These are phyloP conservation scores for Adelognathus sp. DNA, from an alignment of 2,888 invertebrate genomes.

Conservation along the genomic window DNA sequence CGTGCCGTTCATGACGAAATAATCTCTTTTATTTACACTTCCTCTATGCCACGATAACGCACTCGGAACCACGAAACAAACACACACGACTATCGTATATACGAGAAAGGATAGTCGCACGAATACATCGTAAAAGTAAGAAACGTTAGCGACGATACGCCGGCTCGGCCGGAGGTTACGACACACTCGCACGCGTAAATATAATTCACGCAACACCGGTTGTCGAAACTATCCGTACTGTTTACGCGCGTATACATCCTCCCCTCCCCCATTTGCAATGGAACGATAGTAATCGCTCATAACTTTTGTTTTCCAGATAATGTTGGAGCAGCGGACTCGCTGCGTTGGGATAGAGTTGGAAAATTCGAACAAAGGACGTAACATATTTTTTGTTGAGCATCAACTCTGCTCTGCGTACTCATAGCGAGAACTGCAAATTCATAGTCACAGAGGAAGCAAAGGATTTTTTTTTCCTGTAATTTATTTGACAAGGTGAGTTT, in stretches of 20 bases:
- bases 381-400: neutral
- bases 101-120: neutral
- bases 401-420: neutral
- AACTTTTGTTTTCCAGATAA: constrained; percentile 33
- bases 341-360: constrained; percentile 9
- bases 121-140: neutral
- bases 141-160: neutral
- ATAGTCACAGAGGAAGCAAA: neutral
- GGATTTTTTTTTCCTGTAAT: neutral
- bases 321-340: constrained; percentile 45
- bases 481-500: neutral
- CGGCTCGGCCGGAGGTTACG: neutral
- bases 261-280: neutral
- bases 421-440: constrained; percentile 15
- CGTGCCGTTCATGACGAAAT: neutral
- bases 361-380: constrained; percentile 11
- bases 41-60: neutral
- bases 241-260: neutral
- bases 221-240: neutral
- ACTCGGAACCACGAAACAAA: neutral
- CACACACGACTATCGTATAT: neutral
- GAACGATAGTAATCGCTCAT: neutral
- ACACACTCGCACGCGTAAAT: neutral
- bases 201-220: neutral
- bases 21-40: neutral